These are phyloP conservation scores for Protaetia brevitarsis DNA, from an alignment of 1,140 invertebrate genomes.

Conservation along the genomic window DNA sequence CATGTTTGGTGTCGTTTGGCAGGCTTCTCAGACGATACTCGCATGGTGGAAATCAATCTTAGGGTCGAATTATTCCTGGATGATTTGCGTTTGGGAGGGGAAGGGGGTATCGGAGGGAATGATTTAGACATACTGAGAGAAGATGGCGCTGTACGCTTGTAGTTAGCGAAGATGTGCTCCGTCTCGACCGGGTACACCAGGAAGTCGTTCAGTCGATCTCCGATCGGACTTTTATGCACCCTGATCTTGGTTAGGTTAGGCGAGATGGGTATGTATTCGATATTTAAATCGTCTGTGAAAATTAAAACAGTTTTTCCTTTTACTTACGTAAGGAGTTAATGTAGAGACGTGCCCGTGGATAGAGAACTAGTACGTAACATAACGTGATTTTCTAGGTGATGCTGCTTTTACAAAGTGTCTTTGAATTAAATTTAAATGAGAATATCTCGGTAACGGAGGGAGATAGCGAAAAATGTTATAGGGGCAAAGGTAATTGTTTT, in stretches of 20 bases:
- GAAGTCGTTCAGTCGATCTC: slow-evolving; percentile 52
- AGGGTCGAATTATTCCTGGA: slow-evolving; percentile 70
- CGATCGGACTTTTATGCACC: slow-evolving; percentile 60
- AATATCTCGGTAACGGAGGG: too few relatives aligned
- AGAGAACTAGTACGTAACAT: neutral
- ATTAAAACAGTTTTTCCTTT: neutral
- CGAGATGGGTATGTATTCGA: slow-evolving; percentile 79
- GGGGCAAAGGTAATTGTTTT: too few relatives aligned
- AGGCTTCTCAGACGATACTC: slow-evolving; percentile 39
- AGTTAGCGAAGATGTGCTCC: slow-evolving; percentile 51
- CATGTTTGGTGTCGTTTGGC: slow-evolving; percentile 58
- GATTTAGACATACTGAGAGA: slow-evolving; percentile 40
- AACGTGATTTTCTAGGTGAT: neutral
- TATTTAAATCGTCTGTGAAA: slow-evolving; percentile 64
- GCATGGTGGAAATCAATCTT: slow-evolving; percentile 59
- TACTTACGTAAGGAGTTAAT: neutral
- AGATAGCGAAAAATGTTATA: too few relatives aligned
- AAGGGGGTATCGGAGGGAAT: slow-evolving; percentile 53
- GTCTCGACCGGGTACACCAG: slow-evolving; percentile 59
- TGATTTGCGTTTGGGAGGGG: slow-evolving; percentile 68
- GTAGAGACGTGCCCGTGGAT: neutral
- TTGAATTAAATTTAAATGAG: too few relatives aligned
- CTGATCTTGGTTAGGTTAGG: slow-evolving; percentile 75
- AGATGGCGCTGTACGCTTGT: slow-evolving; percentile 55
- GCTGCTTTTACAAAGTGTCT: too few relatives aligned